phyloP scores from a whole-genome alignment of 2,113 vertebrate genomes.

The Nipponia nippon region DNA sequence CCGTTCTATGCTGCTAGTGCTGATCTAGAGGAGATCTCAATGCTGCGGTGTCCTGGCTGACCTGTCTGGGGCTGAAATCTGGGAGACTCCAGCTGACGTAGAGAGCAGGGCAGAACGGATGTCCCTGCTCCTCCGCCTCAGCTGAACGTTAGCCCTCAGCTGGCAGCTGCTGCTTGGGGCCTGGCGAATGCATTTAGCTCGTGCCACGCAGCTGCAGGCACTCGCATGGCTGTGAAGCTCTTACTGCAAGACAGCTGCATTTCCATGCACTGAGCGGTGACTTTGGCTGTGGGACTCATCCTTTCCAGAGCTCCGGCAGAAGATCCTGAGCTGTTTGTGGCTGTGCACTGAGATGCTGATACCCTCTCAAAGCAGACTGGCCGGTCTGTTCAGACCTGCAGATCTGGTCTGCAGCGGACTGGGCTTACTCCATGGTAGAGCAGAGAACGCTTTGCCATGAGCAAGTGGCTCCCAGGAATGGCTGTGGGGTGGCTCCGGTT shows the following conservation, averaged over 20 bases:
- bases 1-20: too few relatives aligned
- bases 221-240: not conserved
- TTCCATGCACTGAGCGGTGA: not conserved
- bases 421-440: not conserved
- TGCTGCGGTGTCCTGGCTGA: not conserved
- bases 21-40: too few relatives aligned
- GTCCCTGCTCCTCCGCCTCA: not conserved
- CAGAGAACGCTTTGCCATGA: not conserved
- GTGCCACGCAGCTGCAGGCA: not conserved
- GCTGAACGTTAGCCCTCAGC: not conserved
- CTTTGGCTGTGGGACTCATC: not conserved
- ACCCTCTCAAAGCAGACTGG: not conserved
- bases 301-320: not conserved
- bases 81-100: not conserved
- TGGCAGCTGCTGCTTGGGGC: not conserved
- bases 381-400: not conserved
- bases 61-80: not conserved
- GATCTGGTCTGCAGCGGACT: not conserved
- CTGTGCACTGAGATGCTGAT: too few relatives aligned
- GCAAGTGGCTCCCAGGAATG: not conserved
- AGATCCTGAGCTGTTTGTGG: not conserved
- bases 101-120: not conserved
- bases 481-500: not conserved
- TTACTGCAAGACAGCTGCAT: rapidly evolving
- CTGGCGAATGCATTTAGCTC: not conserved